A percentile compares a stretch with the other conserved stretches of the same genome.
These are phyloP conservation scores for Caenorhabditis doughertyi DNA, from an alignment of 2,888 invertebrate species.

Conservation along the genomic window DNA sequence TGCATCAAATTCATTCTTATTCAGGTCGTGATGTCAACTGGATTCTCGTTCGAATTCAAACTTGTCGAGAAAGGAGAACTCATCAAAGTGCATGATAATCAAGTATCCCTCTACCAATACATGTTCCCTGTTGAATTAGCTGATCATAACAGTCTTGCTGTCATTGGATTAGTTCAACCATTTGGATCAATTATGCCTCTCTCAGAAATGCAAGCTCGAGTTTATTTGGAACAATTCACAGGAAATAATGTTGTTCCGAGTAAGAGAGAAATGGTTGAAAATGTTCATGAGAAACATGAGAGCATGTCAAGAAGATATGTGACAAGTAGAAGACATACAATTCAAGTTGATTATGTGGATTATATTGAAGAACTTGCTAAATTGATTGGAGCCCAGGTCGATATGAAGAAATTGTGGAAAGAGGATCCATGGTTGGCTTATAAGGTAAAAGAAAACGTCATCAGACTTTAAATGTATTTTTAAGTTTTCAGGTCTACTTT, in stretches of 20 bases:
- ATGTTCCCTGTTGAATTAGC: conserved; percentile 83
- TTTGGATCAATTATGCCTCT: conserved; percentile 84
- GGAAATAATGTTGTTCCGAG: conserved; percentile 64
- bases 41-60: conserved; percentile 69
- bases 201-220: conserved; percentile 84
- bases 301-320: conserved; percentile 75
- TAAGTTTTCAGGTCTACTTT: conserved; percentile 50
- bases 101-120: conserved; percentile 83
- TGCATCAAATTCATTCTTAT: background rate
- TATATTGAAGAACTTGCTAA: conserved; percentile 84
- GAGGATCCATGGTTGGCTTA: conserved; percentile 54
- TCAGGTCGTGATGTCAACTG: conserved; percentile 74
- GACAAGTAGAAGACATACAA: conserved; percentile 83
- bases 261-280: conserved; percentile 81
- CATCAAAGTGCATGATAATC: conserved; percentile 71
- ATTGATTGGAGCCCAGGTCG: conserved; percentile 79
- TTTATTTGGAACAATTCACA: conserved; percentile 79
- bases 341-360: conserved; percentile 83
- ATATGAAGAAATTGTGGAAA: conserved; percentile 48
- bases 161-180: conserved; percentile 84
- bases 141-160: conserved; percentile 83
- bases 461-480: background rate
- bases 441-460: conserved; percentile 6
- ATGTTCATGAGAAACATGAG: conserved; percentile 81
- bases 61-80: conserved; percentile 65